phyloP scores from a whole-genome alignment of 30 jellyfish, hydroid and myxozoan species.

The Nemopilema nomurai region DNA sequence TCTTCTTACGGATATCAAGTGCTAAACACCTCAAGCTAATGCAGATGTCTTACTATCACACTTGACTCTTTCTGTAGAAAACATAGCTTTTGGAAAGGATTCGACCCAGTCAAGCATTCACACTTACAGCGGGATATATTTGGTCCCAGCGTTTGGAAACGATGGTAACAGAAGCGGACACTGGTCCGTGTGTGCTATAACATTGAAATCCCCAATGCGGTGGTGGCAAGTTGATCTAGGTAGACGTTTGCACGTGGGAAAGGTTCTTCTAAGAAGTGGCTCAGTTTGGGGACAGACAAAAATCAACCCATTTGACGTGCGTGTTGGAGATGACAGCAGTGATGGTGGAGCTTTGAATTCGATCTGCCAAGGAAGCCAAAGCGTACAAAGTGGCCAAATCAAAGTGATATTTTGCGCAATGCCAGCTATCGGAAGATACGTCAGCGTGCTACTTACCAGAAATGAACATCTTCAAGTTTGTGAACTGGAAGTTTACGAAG shows the following conservation, averaged over 20 bases:
- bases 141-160: background rate
- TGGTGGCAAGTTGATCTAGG: conserved; percentile 6
- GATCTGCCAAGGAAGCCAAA: background rate
- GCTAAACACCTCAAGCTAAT: too few species aligned
- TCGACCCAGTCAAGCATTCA: background rate
- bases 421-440: background rate
- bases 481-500: conserved; percentile 7
- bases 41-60: too few species aligned
- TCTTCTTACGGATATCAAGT: too few species aligned
- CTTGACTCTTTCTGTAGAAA: background rate
- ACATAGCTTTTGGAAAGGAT: background rate
- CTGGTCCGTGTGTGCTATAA: background rate
- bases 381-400: background rate
- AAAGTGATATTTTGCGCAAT: background rate
- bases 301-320: background rate
- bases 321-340: conserved; percentile 3
- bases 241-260: background rate
- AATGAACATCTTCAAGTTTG: background rate
- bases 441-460: background rate
- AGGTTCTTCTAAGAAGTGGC: background rate
- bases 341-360: conserved; percentile 3
- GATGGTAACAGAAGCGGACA: conserved; percentile 14
- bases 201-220: background rate
- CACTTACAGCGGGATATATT: background rate
- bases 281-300: background rate